phyloP scores from a whole-genome alignment of 2,797 vertebrate species.

The Rhabdomys pumilio region DNA sequence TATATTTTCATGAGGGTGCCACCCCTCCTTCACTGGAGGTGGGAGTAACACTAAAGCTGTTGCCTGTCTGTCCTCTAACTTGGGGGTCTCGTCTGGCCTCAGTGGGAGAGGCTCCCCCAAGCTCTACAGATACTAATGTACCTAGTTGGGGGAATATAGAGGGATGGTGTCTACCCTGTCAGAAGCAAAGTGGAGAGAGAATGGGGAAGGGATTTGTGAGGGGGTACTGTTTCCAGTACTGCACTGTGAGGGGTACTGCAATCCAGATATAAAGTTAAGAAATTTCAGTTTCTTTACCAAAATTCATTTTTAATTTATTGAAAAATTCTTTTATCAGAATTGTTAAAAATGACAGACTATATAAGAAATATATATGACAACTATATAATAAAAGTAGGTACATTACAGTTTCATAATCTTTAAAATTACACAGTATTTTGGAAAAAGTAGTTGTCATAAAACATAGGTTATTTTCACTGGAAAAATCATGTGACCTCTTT shows the following conservation, averaged over 20 bases:
- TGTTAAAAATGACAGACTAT: not conserved
- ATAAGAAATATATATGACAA: not conserved
- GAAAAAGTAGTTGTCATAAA: not conserved
- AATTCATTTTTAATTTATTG: not conserved
- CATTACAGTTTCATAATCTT: not conserved
- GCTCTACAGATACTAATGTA: not conserved
- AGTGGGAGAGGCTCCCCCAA: not conserved
- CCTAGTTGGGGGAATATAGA: no score
- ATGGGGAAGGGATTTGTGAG: not conserved
- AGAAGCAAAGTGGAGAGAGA: not conserved
- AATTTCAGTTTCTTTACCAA: no score
- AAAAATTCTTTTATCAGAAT: not conserved
- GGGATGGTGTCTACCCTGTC: no score
- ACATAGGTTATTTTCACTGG: not conserved
- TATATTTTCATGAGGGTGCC: no score
- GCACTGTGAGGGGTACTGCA: no score
- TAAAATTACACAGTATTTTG: not conserved
- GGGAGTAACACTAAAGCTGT: no score
- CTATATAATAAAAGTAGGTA: not conserved
- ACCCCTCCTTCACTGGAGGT: no score
- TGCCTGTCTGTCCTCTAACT: not conserved
- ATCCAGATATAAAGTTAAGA: not conserved
- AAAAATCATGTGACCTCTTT: slow-evolving; percentile 27
- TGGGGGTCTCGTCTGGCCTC: not conserved
- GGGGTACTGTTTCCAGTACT: no score